Percentiles rank a stretch among this genome's conserved stretches.
These are phyloP conservation scores for Oryctes rhinoceros DNA, from an alignment of 1,140 invertebrate genomes.

Conservation along the genomic window DNA sequence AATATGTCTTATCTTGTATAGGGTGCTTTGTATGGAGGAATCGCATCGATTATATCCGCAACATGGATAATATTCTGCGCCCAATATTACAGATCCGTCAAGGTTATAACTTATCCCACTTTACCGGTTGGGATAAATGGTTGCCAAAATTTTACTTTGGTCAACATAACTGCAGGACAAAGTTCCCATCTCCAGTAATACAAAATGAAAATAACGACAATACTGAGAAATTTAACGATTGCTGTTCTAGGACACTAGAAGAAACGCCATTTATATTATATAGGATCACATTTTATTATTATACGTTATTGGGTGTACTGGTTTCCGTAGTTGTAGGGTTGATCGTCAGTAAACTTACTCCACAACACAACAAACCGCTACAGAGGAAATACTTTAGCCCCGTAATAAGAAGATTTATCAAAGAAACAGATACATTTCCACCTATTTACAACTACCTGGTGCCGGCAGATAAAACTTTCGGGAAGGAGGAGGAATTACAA, in stretches of 20 bases:
- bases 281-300: slow-evolving; percentile 30
- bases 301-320: slow-evolving; percentile 24
- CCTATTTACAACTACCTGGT: too few relatives aligned
- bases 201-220: too few relatives aligned
- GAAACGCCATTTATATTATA: background rate
- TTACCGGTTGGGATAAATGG: background rate
- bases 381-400: background rate
- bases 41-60: background rate
- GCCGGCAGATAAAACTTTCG: too few relatives aligned
- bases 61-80: slow-evolving; percentile 17
- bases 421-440: background rate
- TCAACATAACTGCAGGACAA: too few relatives aligned
- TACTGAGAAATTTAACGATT: background rate
- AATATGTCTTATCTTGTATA: background rate
- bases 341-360: slow-evolving; percentile 5
- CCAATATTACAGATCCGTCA: slow-evolving; percentile 7
- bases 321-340: background rate
- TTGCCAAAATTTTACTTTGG: slow-evolving; percentile 29
- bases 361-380: background rate
- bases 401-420: background rate
- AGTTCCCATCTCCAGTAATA: too few relatives aligned
- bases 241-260: background rate
- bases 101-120: background rate
- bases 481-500: too few relatives aligned
- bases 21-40: slow-evolving; percentile 26